Evolutionary conservation across 2,888 invertebrate genomes (phyloP).

Genomic region (Drosophila neonasuta): DNA sequence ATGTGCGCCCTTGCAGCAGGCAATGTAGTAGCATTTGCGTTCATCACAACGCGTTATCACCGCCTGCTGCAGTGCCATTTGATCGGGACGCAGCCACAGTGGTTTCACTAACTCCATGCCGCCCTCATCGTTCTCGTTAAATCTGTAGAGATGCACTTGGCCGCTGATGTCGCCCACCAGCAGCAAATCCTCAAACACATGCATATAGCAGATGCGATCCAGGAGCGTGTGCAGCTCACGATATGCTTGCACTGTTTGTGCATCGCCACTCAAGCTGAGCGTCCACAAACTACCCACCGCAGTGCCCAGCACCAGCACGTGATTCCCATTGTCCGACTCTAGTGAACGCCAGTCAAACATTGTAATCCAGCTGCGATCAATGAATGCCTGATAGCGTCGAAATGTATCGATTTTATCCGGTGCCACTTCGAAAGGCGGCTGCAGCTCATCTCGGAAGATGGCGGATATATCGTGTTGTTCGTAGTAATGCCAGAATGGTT

Average conservation of each 20-base stretch:
- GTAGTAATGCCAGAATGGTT: conserved; percentile 54
- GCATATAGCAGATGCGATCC: conserved; percentile 64
- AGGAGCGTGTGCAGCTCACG: conserved; percentile 59
- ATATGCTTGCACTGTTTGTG: conserved; percentile 31
- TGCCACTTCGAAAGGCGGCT: conserved; percentile 28
- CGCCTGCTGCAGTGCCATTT: conserved; percentile 68
- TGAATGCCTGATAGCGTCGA: conserved; percentile 46
- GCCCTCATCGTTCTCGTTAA: conserved; percentile 11
- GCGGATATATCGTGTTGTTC: conserved; percentile 29
- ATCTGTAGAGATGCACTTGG: conserved; percentile 65
- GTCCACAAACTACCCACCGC: conserved; percentile 75
- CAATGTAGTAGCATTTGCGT: conserved; percentile 60
- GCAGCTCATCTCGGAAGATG: conserved; percentile 38
- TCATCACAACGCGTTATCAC: conserved; percentile 49
- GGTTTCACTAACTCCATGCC: conserved; percentile 52
- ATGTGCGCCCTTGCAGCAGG: conserved; percentile 74
- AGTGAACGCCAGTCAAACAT: conserved; percentile 65
- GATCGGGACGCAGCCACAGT: conserved; percentile 77
- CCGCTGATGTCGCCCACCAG: conserved; percentile 71
- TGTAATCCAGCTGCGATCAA: conserved; percentile 74
- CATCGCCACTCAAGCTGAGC: conserved; percentile 39
- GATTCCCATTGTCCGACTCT: not conserved
- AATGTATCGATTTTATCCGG: conserved; percentile 46
- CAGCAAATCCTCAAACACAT: conserved; percentile 59
- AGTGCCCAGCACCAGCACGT: conserved; percentile 62